Conservation (phyloP, 2,888 invertebrate species). For the Arrhopalites spinosus region DNA sequence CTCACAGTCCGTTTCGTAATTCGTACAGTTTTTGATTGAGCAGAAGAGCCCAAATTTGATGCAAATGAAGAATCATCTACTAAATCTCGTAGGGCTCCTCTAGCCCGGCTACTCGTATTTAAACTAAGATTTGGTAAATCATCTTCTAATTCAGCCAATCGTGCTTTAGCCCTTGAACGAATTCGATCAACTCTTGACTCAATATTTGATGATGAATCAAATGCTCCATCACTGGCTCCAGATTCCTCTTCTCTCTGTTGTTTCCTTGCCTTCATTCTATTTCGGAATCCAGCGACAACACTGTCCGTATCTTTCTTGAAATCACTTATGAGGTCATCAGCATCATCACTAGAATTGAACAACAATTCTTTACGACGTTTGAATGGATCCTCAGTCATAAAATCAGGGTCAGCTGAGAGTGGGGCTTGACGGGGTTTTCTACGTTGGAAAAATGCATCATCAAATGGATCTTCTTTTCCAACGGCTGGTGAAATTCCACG, state of each 20-base stretch:
- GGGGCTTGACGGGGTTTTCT: slow-evolving; percentile 36
- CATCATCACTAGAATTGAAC: slow-evolving; percentile 11
- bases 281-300: slow-evolving; percentile 47
- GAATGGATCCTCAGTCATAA: slow-evolving; percentile 52
- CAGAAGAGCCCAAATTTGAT: slow-evolving; percentile 7
- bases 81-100: slow-evolving; percentile 17
- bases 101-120: slow-evolving; percentile 8
- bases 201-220: slow-evolving; percentile 32
- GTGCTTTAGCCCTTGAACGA: slow-evolving; percentile 49
- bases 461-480: slow-evolving; percentile 47
- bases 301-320: slow-evolving; percentile 46
- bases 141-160: slow-evolving; percentile 51
- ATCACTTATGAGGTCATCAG: slow-evolving; percentile 50
- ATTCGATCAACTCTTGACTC: slow-evolving; percentile 48
- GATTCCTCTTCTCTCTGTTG: slow-evolving; percentile 39
- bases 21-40: slow-evolving; percentile 42
- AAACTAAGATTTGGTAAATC: slow-evolving; percentile 43
- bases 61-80: slow-evolving; percentile 19
- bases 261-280: slow-evolving; percentile 41
- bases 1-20: slow-evolving; percentile 47
- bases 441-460: slow-evolving; percentile 46
- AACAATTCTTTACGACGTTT: slow-evolving; percentile 30
- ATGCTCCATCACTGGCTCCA: slow-evolving; percentile 36
- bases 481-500: slow-evolving; percentile 26
- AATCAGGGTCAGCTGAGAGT: slow-evolving; percentile 48